These are phyloP conservation scores for Dendrolimus houi DNA, from an alignment of 2,888 invertebrate species.

Conservation along the genomic window DNA sequence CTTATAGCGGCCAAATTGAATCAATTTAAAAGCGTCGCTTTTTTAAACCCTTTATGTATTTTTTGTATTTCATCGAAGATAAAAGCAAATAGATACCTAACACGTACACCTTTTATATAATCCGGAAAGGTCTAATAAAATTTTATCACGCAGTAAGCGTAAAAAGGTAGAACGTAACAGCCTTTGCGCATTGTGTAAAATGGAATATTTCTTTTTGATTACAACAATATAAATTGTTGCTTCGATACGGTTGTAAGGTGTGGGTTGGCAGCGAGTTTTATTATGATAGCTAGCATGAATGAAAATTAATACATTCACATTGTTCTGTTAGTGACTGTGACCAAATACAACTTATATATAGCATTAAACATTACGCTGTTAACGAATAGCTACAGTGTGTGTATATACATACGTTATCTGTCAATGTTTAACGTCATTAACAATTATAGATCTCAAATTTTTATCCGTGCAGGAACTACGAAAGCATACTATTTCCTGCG, in stretches of 20 bases:
- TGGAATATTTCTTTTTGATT: slow-evolving; percentile 75
- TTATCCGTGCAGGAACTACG: too few relatives aligned
- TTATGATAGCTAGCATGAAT: neutral
- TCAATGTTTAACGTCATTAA: too few relatives aligned
- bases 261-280: slow-evolving; percentile 9
- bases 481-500: too few relatives aligned
- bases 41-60: neutral
- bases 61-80: slow-evolving; percentile 15
- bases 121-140: slow-evolving; percentile 68
- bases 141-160: slow-evolving; percentile 66
- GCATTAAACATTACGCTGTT: too few relatives aligned
- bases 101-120: slow-evolving; percentile 55
- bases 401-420: too few relatives aligned
- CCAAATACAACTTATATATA: too few relatives aligned
- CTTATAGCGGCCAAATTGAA: neutral
- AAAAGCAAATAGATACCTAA: slow-evolving; percentile 29
- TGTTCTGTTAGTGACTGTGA: too few relatives aligned
- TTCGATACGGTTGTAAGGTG: slow-evolving; percentile 28
- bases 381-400: too few relatives aligned
- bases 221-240: slow-evolving; percentile 72
- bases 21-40: neutral
- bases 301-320: neutral
- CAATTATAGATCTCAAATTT: too few relatives aligned
- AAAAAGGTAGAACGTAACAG: slow-evolving; percentile 53
- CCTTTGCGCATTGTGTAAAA: slow-evolving; percentile 59